Base-by-base conservation (phyloP, 2,797 vertebrate genomes). In the Peromyscus aztecus region DNA sequence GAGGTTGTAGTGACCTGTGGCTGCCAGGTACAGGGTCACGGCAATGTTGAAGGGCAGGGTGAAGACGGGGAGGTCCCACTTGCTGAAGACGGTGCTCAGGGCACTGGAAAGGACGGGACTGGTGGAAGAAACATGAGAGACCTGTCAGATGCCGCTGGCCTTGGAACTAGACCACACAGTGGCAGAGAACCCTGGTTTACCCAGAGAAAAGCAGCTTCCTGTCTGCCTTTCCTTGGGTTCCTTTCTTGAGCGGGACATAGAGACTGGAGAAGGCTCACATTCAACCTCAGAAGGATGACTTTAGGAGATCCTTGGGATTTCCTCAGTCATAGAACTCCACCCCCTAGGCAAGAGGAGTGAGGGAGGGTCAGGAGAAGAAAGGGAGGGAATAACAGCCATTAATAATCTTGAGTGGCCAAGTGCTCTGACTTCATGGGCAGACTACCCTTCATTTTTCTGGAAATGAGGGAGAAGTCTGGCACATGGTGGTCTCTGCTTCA, bases 1-100 rank as follows among this genome's bases (percentile, higher is more conserved):
- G 88, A 98, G 96, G 97, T 99, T 99, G 98, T 99, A 99, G 98
- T 99, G 99, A 76, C 99, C 99, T 0, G 99, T 99, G 92, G 99
- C 99, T 2, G 99, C 99, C 98, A 99, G 98, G 59, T 99, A 99
- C 52, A 99, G 92, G 82, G 99, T 99, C 97, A 99, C 99, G 0
- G 99, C 98, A 88, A 99, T 98, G 98, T 99, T 99, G 98, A 99
- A 99, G 71, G 99, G 99, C 96, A 99, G 94, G 0, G 99, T 99
- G 98, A 99, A 99, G 94, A 99, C 99, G 0, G 99, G 99, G 91
- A 99, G 99, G 96, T 99, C 99, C 99, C 99, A 99, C 96, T 99
- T 99, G 93, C 99, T 99, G 98, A 99, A 99, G 94, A 99, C 98
- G 1, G 99, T 99, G 2, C 98, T 98, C 97, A 99, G 95, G 46